A percentile compares a stretch with the other conserved stretches of the same genome.
Conservation (phyloP, 2,113 vertebrate genomes). For the Meriones unguiculatus region DNA sequence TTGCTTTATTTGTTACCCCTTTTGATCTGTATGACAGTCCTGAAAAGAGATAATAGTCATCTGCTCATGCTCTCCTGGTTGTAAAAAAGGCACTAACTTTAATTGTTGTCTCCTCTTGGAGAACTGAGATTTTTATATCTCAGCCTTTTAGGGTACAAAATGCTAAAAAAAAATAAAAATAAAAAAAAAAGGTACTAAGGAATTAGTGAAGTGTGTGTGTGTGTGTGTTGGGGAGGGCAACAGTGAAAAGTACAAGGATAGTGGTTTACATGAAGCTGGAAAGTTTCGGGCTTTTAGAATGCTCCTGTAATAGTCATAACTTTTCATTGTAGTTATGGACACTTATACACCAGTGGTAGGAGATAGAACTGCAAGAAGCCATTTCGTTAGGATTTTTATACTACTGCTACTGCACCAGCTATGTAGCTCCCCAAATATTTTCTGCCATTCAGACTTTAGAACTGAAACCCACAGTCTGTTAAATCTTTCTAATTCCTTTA, state of each 20-base stretch:
- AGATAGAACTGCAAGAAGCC: background rate
- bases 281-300: background rate
- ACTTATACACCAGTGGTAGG: background rate
- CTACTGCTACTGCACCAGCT: background rate
- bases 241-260: background rate
- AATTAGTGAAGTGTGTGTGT: constrained; percentile 7
- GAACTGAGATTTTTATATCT: constrained; percentile 18
- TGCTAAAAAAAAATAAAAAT: constrained; percentile 29
- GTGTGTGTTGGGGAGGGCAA: background rate
- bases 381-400: background rate
- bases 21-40: background rate
- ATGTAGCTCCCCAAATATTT: background rate
- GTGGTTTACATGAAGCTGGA: background rate
- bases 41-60: background rate
- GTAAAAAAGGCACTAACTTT: background rate
- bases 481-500: background rate
- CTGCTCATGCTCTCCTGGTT: background rate
- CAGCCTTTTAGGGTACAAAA: background rate
- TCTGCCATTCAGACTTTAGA: constrained; percentile 35
- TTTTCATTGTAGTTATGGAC: background rate
- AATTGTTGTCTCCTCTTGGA: background rate
- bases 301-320: background rate
- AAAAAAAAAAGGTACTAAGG: background rate
- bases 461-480: constrained; percentile 4
- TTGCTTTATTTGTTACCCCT: background rate